These are phyloP conservation scores for Drosophila seclusa DNA, from an alignment of 2,888 invertebrate genomes.

Conservation along the genomic window DNA sequence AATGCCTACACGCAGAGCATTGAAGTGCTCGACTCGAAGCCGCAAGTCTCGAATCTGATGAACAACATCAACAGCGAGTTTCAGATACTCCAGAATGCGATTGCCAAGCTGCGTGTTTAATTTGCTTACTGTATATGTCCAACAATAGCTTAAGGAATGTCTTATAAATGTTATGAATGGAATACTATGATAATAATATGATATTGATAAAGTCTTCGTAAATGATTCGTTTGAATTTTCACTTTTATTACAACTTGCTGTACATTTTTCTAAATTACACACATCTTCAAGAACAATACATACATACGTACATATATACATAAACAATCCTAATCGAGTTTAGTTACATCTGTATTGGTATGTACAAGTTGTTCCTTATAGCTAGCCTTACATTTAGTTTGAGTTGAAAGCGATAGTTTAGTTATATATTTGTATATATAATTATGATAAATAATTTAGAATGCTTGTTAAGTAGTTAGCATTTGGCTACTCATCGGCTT, in stretches of 20 bases:
- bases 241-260: constrained; percentile 45
- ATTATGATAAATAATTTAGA: constrained; percentile 1
- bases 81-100: constrained; percentile 90
- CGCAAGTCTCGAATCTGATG: constrained; percentile 93
- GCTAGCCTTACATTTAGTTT: constrained; percentile 29
- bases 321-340: constrained; percentile 35
- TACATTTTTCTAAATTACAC: neutral
- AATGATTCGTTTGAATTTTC: constrained; percentile 16
- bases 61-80: constrained; percentile 92
- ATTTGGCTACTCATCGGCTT: constrained; percentile 43
- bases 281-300: constrained; percentile 1
- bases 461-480: constrained; percentile 27
- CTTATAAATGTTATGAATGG: constrained; percentile 18
- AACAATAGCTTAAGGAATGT: constrained; percentile 10
- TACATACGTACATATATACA: constrained; percentile 22
- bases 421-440: neutral
- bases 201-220: constrained; percentile 4
- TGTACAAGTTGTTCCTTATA: constrained; percentile 51
- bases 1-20: constrained; percentile 98
- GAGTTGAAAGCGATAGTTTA: constrained; percentile 30
- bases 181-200: constrained; percentile 9
- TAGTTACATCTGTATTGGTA: constrained; percentile 59
- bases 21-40: constrained; percentile 96
- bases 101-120: constrained; percentile 88
- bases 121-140: neutral